Conservation (phyloP, 1,140 invertebrate species). For the Aphaenogaster floridana region DNA sequence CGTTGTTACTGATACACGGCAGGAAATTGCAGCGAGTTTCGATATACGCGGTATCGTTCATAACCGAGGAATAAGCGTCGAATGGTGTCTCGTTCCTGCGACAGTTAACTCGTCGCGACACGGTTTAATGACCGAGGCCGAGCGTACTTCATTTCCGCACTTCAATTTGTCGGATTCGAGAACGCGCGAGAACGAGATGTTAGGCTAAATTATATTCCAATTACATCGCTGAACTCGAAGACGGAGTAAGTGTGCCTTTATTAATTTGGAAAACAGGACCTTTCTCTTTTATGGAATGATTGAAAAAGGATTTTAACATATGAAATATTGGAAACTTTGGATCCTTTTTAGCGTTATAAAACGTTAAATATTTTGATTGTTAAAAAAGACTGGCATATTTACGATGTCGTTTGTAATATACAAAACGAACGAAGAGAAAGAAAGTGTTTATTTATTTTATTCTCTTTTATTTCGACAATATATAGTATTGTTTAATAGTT, state of each 20-base stretch:
- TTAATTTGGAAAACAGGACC: not conserved
- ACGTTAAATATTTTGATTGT: not conserved
- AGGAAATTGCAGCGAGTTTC: conserved; percentile 72
- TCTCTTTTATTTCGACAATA: not conserved
- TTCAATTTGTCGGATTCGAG: conserved; percentile 25
- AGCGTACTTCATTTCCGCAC: conserved; percentile 45
- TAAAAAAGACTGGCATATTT: not conserved
- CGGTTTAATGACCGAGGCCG: conserved; percentile 43
- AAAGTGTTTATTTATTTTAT: conserved; percentile 1
- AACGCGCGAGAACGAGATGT: not conserved
- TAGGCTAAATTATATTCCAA: conserved; percentile 25
- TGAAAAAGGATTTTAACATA: not conserved
- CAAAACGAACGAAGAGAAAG: not conserved
- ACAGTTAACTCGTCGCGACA: conserved; percentile 41
- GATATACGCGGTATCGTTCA: conserved; percentile 59
- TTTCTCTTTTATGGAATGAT: not conserved
- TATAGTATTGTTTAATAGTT: too few relatives aligned
- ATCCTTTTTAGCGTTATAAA: not conserved
- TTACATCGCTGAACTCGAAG: not conserved
- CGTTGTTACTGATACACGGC: conserved; percentile 59
- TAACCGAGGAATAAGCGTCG: conserved; percentile 35
- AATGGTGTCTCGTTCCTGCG: conserved; percentile 12
- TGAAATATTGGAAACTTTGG: not conserved
- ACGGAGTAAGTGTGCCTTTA: not conserved
- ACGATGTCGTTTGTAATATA: not conserved